Evolutionary conservation across 2,797 vertebrate genomes (phyloP).

Genomic region (Poeciliopsis turneri): DNA sequence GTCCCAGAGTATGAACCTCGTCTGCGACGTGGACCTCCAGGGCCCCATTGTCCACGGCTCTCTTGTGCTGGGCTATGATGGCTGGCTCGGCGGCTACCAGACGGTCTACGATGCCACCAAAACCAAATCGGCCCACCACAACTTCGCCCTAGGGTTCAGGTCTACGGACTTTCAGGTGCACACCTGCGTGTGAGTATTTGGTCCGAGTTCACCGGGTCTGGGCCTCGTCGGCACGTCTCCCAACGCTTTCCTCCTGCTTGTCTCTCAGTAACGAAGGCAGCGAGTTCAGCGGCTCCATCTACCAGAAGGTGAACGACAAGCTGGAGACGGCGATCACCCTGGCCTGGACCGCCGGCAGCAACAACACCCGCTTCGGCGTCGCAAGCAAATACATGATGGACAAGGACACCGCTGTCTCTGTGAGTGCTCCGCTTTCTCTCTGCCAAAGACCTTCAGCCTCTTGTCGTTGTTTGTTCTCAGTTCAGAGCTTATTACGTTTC

Average conservation of each 20-base stretch:
- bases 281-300: constrained; percentile 95
- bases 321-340: constrained; percentile 93
- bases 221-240: background rate
- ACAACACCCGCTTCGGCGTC: constrained; percentile 96
- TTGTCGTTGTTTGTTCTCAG: background rate
- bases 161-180: constrained; percentile 96
- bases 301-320: constrained; percentile 92
- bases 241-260: background rate
- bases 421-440: constrained; percentile 51
- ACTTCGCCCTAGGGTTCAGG: constrained; percentile 92
- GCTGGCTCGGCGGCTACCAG: constrained; percentile 95
- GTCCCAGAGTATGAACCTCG: constrained; percentile 88
- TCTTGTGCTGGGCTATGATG: constrained; percentile 90
- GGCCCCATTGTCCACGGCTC: constrained; percentile 90
- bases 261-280: constrained; percentile 90
- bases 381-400: constrained; percentile 93
- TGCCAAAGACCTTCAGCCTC: background rate
- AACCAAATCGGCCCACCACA: constrained; percentile 92
- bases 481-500: constrained; percentile 4
- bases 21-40: constrained; percentile 91
- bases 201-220: no score
- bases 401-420: constrained; percentile 87
- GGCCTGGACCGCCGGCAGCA: constrained; percentile 97
- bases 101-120: constrained; percentile 96
- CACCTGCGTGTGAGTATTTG: constrained; percentile 90